Evolutionary conservation across 92 coral and sea anemone species (phyloP), one percentile per base, ranked within the genome.

Genomic region (Porites lobata): DNA sequence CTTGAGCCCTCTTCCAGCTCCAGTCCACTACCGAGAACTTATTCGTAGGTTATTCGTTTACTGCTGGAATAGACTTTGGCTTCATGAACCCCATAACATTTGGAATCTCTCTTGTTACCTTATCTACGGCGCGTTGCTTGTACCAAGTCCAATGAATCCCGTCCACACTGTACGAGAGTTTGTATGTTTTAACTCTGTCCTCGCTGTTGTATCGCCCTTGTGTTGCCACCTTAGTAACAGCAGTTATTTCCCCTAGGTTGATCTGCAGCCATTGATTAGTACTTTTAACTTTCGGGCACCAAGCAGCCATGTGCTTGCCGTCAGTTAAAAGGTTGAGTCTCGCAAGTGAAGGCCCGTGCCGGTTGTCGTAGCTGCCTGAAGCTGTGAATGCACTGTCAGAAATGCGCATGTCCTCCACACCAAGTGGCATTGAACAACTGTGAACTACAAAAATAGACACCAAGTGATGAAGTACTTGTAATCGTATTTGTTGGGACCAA

Each of bases 331-430:
- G 51, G 79, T 75, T 75, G 9, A 75, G 80, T 26, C 67, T 76
- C 8, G 80, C 80, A 76, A 76, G 80, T 7, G 80, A 76, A 6
- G 68, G 80, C 15, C 80, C 1, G 43, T 78, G 83, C 0, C 1
- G 8, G 58, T 62, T 43, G 83, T 78, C 70, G 61, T 58, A 17
- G n/a, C 69, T 63, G 47, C 52, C 4, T 0, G 93, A 90, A 5
- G 93, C 86, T 6, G 93, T 78, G 29, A 90, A 69, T 10, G 90
- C 77, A 69, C 87, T 54, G 81, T 79, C 69, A 6, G 93, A 82
- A 38, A 90, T 79, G 19, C 93, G 83, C 17, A 79, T 72, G 56
- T 90, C 93, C 56, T 90, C 90, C 24, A 90, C 18, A 4, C 93
- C 93, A 14, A 90, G 82, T 29, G 93, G 65, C 24, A 65, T 75